These are phyloP conservation scores for Lampris megalopsis DNA, from an alignment of 2,113 vertebrate species.

Conservation along the genomic window DNA sequence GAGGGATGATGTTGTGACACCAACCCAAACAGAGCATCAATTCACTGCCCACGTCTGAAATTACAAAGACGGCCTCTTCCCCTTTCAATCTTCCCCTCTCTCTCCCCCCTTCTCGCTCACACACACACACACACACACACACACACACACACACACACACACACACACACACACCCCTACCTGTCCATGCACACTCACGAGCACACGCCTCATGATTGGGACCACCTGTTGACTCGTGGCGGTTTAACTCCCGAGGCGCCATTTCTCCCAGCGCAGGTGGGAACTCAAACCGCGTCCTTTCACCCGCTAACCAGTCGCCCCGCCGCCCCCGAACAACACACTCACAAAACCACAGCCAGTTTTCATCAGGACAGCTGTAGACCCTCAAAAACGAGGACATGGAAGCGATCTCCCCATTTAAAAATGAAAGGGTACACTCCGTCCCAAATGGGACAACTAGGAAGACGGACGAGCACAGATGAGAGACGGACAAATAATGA, in stretches of 20 bases:
- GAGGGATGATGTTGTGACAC: slow-evolving; percentile 38
- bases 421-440: too few relatives aligned
- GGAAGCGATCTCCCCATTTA: too few relatives aligned
- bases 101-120: not conserved
- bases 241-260: slow-evolving; percentile 18
- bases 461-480: too few relatives aligned
- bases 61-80: slow-evolving; percentile 29
- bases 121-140: slow-evolving; percentile 4
- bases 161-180: not conserved
- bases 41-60: slow-evolving; percentile 39
- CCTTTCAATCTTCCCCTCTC: slow-evolving; percentile 4
- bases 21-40: slow-evolving; percentile 46
- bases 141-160: slow-evolving; percentile 10
- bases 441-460: too few relatives aligned
- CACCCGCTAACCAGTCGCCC: slow-evolving; percentile 6
- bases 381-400: slow-evolving; percentile 5
- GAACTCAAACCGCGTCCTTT: slow-evolving; percentile 2
- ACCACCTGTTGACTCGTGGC: slow-evolving; percentile 26
- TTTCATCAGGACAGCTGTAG: not conserved
- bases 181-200: not conserved
- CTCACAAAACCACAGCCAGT: too few relatives aligned
- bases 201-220: slow-evolving; percentile 6
- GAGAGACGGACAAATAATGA: too few relatives aligned
- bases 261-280: slow-evolving; percentile 1
- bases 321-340: not conserved